phyloP scores from a whole-genome alignment of 2,888 invertebrate genomes.

The Ferrisia virgata region DNA sequence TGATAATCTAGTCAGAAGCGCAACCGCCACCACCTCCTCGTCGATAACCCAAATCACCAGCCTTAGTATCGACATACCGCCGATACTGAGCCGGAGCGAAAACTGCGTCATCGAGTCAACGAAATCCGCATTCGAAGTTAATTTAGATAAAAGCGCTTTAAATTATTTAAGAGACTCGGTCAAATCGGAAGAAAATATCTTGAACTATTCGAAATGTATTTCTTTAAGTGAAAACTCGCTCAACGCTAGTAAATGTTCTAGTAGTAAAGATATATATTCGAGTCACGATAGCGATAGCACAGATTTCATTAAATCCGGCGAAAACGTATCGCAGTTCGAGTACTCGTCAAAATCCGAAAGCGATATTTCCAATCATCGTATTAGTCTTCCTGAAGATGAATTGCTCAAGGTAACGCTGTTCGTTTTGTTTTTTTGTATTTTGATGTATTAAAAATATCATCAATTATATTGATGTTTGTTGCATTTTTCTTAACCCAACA shows the following conservation, averaged over 20 bases:
- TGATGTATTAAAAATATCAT: neutral
- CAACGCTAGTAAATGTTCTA: slow-evolving; percentile 40
- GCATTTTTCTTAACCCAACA: no score
- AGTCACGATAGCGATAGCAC: slow-evolving; percentile 42
- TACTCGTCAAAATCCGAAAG: slow-evolving; percentile 42
- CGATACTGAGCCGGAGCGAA: neutral
- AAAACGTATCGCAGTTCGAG: slow-evolving; percentile 42
- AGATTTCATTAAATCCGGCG: slow-evolving; percentile 37
- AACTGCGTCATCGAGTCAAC: slow-evolving; percentile 1
- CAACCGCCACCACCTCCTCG: neutral
- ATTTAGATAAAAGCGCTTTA: neutral
- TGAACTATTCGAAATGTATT: slow-evolving; percentile 21
- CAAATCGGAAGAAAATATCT: slow-evolving; percentile 42
- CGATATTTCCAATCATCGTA: slow-evolving; percentile 43
- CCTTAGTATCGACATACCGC: slow-evolving; percentile 35
- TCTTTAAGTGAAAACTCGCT: slow-evolving; percentile 39
- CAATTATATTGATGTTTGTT: neutral
- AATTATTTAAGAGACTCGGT: slow-evolving; percentile 11
- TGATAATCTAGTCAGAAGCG: slow-evolving; percentile 39
- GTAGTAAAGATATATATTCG: slow-evolving; percentile 35
- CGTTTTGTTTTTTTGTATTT: neutral
- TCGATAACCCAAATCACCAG: slow-evolving; percentile 11
- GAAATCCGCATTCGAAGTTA: slow-evolving; percentile 3
- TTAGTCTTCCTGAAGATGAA: slow-evolving; percentile 42
- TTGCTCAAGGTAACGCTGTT: neutral